Conservation (phyloP, 1,140 invertebrate genomes). For the Bombus waltoni region DNA sequence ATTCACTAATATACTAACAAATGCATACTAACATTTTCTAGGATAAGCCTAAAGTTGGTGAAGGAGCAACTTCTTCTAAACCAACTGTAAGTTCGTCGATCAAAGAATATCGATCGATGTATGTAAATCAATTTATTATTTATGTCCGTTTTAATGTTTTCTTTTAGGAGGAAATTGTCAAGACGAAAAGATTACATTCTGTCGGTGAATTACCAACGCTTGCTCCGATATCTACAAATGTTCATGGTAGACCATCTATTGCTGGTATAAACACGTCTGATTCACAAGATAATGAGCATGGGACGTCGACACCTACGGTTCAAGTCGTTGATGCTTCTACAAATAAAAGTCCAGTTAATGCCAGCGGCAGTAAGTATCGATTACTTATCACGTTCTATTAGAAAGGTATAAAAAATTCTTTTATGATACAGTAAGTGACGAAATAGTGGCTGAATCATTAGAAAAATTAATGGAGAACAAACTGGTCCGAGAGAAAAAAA, state of each 20-base stretch:
- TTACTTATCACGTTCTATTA: conserved; percentile 25
- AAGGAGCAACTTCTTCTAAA: conserved; percentile 78
- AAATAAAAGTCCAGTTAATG: conserved; percentile 78
- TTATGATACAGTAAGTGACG: conserved; percentile 80
- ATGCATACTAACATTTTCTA: conserved; percentile 69
- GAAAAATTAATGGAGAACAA: conserved; percentile 92
- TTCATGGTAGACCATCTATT: conserved; percentile 76
- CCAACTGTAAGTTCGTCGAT: conserved; percentile 75
- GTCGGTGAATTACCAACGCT: conserved; percentile 71
- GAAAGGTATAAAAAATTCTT: conserved; percentile 5
- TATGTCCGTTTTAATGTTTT: conserved; percentile 1
- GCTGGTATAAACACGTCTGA: conserved; percentile 74
- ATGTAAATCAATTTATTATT: not conserved
- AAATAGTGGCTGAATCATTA: conserved; percentile 89
- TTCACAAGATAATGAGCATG: conserved; percentile 76
- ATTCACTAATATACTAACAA: conserved; percentile 45
- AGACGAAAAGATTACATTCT: conserved; percentile 77
- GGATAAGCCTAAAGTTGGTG: conserved; percentile 77
- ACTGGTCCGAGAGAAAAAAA: conserved; percentile 90
- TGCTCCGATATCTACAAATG: conserved; percentile 65
- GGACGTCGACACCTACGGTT: conserved; percentile 56
- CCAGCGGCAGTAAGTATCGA: conserved; percentile 73
- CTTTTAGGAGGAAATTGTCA: conserved; percentile 73
- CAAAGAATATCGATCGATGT: not conserved
- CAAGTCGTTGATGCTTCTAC: conserved; percentile 69